Evolutionary conservation across 1,140 invertebrate species (phyloP).

Genomic region (Acyrthosiphon pisum): DNA sequence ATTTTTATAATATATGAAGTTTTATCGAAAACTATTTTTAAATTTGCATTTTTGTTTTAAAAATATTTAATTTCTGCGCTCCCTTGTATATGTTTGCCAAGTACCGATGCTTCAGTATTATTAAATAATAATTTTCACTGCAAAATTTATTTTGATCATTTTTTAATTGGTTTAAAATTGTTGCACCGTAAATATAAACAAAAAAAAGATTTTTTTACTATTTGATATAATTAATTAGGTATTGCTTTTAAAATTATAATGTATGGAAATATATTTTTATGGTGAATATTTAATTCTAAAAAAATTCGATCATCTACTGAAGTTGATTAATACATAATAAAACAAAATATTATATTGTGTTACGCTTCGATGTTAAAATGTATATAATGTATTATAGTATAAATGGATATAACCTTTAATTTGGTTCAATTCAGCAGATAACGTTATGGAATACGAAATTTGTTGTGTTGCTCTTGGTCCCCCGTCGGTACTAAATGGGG

Average conservation of each 20-base stretch:
- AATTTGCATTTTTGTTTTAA: background rate
- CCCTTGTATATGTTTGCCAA: background rate
- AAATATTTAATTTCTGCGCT: background rate
- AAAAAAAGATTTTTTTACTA: too few species aligned
- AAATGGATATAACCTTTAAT: background rate
- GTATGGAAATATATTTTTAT: background rate
- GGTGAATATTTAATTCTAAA: background rate
- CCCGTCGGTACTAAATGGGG: constrained; percentile 36
- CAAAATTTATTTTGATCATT: background rate
- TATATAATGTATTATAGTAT: background rate
- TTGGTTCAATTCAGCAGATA: constrained; percentile 6
- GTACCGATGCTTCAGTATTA: background rate
- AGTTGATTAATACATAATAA: background rate
- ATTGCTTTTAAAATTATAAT: background rate
- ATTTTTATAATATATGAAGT: too few species aligned
- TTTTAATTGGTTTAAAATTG: background rate
- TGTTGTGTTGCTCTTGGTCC: constrained; percentile 15
- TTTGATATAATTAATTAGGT: too few species aligned
- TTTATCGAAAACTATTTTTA: background rate
- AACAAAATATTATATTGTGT: background rate
- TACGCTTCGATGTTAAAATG: background rate
- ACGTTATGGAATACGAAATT: constrained; percentile 36
- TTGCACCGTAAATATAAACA: background rate
- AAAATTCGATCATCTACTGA: background rate
- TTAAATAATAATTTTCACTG: background rate